Evolutionary conservation across 2,113 vertebrate species (phyloP).

Genomic region (Capricornis sumatraensis): DNA sequence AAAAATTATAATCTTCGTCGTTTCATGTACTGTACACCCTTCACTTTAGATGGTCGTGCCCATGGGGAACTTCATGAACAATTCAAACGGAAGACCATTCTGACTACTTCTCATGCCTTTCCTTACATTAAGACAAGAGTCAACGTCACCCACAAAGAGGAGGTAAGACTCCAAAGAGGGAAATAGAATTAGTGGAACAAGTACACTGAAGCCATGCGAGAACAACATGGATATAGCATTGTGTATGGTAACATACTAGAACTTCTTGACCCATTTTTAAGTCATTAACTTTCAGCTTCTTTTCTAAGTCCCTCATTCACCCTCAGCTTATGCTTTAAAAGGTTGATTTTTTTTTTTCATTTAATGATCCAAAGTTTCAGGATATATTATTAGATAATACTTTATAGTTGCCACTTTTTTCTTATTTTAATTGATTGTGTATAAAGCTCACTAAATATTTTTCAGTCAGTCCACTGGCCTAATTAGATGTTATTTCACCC

Average conservation of each 20-base stretch:
- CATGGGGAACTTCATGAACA: conserved; percentile 98
- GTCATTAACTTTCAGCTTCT: neutral
- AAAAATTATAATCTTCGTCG: conserved; percentile 98
- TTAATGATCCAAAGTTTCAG: neutral
- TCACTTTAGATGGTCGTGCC: conserved; percentile 95
- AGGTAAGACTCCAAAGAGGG: conserved; percentile 81
- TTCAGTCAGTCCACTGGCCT: neutral
- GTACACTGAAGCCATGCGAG: neutral
- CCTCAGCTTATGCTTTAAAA: neutral
- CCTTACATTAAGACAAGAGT: conserved; percentile 99
- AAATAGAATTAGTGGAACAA: neutral
- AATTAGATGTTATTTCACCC: neutral
- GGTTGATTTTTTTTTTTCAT: neutral
- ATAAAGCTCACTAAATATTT: neutral
- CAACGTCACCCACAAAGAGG: conserved; percentile 98
- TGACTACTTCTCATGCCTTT: conserved; percentile 97
- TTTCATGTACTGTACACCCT: conserved; percentile 98
- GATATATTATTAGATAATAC: neutral
- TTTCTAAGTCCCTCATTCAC: neutral
- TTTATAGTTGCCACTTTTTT: neutral
- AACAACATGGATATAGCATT: neutral
- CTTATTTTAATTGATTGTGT: conserved; percentile 3
- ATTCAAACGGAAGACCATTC: conserved; percentile 97
- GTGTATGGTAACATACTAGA: neutral
- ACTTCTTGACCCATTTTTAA: neutral